phyloP scores from a whole-genome alignment of 2,888 invertebrate species.

The Saturnia japonica region DNA sequence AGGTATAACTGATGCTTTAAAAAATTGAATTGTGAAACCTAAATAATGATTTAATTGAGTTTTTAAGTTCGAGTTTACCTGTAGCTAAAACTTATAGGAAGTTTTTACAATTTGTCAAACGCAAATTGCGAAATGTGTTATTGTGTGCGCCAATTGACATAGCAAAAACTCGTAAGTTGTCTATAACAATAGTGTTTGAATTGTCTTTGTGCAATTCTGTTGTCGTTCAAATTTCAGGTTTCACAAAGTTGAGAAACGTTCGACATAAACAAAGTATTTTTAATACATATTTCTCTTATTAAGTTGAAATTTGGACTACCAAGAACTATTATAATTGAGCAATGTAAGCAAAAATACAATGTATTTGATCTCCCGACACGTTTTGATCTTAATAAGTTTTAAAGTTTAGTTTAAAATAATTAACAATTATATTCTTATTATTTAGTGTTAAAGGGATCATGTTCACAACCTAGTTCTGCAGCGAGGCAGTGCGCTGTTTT shows the following conservation, averaged over 20 bases:
- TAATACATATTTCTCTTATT: too few relatives aligned
- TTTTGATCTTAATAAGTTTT: too few relatives aligned
- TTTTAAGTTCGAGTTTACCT: neutral
- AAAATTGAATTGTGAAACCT: constrained; percentile 12
- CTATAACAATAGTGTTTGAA: constrained; percentile 27
- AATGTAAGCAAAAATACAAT: too few relatives aligned
- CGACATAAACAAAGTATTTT: too few relatives aligned
- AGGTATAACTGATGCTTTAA: constrained; percentile 34
- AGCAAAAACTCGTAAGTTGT: constrained; percentile 29
- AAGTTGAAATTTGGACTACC: too few relatives aligned
- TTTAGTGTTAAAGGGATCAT: too few relatives aligned
- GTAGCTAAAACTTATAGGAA: constrained; percentile 2
- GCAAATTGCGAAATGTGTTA: constrained; percentile 32
- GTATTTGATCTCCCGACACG: too few relatives aligned
- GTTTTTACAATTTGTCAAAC: constrained; percentile 26
- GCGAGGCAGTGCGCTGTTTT: neutral
- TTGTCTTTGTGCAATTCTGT: constrained; percentile 3
- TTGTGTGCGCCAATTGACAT: constrained; percentile 37
- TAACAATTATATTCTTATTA: too few relatives aligned
- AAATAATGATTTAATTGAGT: neutral
- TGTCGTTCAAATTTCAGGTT: too few relatives aligned
- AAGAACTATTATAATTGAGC: too few relatives aligned
- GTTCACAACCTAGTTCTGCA: neutral
- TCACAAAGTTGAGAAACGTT: too few relatives aligned
- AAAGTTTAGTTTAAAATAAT: too few relatives aligned